Percentiles rank a stretch among this genome's conserved stretches.
These are phyloP conservation scores for Vanacampus margaritifer DNA, from an alignment of 2,113 vertebrate genomes.

Conservation along the genomic window DNA sequence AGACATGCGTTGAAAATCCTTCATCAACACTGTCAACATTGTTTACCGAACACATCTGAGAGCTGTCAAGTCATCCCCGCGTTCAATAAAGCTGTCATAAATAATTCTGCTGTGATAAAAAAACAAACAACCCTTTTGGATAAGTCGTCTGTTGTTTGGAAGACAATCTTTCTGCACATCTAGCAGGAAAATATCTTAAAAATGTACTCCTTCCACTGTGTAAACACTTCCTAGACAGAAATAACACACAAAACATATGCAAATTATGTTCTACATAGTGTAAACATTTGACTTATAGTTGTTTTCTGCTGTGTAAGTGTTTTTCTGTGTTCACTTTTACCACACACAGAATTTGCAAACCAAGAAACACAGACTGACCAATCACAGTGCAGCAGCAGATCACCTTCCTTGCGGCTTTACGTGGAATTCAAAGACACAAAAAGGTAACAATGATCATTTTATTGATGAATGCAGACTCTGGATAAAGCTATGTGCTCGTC, in stretches of 20 bases:
- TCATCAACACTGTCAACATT: conserved; percentile 3
- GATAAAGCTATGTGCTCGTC: too few relatives aligned
- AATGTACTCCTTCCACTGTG: background rate
- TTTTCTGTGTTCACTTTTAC: background rate
- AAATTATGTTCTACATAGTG: background rate
- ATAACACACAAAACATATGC: conserved; percentile 2
- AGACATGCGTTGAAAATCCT: conserved; percentile 5
- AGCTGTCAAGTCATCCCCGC: background rate
- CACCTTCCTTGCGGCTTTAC: background rate
- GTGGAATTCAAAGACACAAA: background rate
- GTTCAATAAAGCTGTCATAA: conserved; percentile 8
- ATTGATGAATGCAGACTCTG: too few relatives aligned
- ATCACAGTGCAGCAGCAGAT: background rate
- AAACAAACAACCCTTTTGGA: background rate
- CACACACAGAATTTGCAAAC: background rate
- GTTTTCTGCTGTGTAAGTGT: background rate
- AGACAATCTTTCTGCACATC: conserved; percentile 4
- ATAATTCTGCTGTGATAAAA: conserved; percentile 1
- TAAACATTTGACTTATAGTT: background rate
- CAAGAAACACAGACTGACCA: background rate
- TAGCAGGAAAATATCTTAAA: background rate
- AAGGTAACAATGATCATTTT: background rate
- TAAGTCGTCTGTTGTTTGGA: conserved; percentile 6
- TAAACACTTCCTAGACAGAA: conserved; percentile 2
- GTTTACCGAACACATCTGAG: background rate